phyloP scores from a whole-genome alignment of 2,113 vertebrate genomes.

The Pelmatolapia mariae region DNA sequence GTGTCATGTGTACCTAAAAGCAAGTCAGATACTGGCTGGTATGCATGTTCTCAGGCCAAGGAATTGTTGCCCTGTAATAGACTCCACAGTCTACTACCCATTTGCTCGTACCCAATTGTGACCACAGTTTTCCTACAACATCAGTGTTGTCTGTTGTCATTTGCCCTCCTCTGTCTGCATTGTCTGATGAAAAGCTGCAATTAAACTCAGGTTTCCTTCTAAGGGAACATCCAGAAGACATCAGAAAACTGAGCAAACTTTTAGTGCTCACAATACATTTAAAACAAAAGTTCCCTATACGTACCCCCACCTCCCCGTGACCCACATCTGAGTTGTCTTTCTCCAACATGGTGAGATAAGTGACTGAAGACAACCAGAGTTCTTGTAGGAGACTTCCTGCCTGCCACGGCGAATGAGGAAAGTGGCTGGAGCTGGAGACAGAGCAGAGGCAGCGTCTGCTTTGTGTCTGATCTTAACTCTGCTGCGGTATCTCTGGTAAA shows the following conservation, averaged over 20 bases:
- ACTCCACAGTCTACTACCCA: conserved; percentile 4
- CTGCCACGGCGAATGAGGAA: conserved; percentile 6
- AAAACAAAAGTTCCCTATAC: background rate
- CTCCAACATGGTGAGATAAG: conserved; percentile 11
- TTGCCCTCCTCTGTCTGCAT: background rate
- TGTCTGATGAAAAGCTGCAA: background rate
- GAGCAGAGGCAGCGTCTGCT: conserved; percentile 34
- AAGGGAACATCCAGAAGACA: background rate
- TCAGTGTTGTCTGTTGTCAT: background rate
- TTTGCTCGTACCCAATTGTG: conserved; percentile 27
- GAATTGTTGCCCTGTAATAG: conserved; percentile 14
- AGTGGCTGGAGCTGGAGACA: conserved; percentile 2
- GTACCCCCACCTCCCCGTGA: background rate
- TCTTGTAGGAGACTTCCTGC: conserved; percentile 43
- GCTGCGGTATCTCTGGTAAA: background rate
- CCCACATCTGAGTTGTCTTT: conserved; percentile 29
- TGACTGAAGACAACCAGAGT: conserved; percentile 33
- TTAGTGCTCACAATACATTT: background rate
- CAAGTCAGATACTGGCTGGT: background rate
- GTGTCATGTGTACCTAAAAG: background rate
- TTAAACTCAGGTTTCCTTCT: background rate
- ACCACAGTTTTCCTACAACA: background rate
- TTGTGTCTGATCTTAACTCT: conserved; percentile 25
- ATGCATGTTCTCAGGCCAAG: background rate
- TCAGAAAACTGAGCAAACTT: background rate